Conservation (phyloP, 2,888 invertebrate species). For the Hirudinaria manillensis region DNA sequence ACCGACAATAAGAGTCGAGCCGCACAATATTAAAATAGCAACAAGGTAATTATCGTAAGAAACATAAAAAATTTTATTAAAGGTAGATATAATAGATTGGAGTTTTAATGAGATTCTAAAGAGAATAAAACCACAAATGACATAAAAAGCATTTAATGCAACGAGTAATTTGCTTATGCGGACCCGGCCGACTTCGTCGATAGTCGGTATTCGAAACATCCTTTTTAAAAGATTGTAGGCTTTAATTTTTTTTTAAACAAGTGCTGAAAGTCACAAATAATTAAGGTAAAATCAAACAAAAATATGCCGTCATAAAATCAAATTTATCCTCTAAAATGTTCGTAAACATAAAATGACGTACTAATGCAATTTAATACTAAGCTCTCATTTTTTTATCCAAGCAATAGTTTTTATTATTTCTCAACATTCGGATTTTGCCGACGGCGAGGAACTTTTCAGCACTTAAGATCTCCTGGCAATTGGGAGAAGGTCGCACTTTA, state of each 20-base stretch:
- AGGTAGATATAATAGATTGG: not conserved
- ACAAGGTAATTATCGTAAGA: not conserved
- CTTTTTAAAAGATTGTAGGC: no score
- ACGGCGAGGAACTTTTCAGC: no score
- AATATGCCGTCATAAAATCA: not conserved
- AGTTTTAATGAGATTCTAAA: not conserved
- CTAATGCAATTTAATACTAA: no score
- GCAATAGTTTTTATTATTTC: no score
- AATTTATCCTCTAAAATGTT: not conserved
- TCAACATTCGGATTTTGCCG: no score
- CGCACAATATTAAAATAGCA: constrained; percentile 6
- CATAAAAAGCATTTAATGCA: not conserved
- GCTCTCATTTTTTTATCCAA: no score
- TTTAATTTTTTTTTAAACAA: not conserved
- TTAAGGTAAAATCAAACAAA: not conserved
- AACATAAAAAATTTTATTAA: constrained; percentile 3
- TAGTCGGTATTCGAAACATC: not conserved
- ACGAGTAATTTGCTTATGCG: constrained; percentile 13
- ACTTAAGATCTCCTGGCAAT: no score
- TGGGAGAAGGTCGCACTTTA: no score
- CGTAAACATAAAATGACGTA: no score
- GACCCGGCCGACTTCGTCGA: not conserved
- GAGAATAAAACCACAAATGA: constrained; percentile 1
- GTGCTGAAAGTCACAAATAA: not conserved
- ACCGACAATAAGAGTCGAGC: constrained; percentile 4